Percentiles rank a stretch among this genome's conserved stretches.
These are phyloP conservation scores for Nasonia oneida DNA, from an alignment of 2,888 invertebrate species.

Conservation along the genomic window DNA sequence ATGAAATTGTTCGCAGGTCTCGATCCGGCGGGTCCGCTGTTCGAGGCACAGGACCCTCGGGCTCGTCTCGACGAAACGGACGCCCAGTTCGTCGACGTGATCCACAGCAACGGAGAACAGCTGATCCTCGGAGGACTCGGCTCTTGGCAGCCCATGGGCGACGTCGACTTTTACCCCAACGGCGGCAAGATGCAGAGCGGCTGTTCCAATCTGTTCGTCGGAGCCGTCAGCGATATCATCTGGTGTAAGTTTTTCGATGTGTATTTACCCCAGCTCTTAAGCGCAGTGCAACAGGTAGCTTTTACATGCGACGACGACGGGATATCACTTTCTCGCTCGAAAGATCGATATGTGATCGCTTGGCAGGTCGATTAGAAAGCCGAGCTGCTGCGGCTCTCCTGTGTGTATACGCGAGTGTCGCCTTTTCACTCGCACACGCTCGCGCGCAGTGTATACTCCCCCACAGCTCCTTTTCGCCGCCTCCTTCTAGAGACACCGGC, in stretches of 20 bases:
- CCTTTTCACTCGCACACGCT: constrained; percentile 67
- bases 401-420: constrained; percentile 52
- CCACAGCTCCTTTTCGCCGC: constrained; percentile 38
- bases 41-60: constrained; percentile 93
- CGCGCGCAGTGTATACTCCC: background rate
- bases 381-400: constrained; percentile 2
- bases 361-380: constrained; percentile 73
- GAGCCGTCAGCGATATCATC: constrained; percentile 93
- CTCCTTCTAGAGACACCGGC: constrained; percentile 38
- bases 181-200: constrained; percentile 95
- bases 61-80: constrained; percentile 92
- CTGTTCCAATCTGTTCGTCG: constrained; percentile 94
- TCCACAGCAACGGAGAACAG: constrained; percentile 96
- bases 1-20: constrained; percentile 81
- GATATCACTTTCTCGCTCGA: constrained; percentile 55
- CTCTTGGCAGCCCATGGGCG: constrained; percentile 94
- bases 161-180: constrained; percentile 95
- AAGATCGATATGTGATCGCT: constrained; percentile 56
- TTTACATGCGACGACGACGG: background rate
- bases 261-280: too few species aligned
- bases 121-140: constrained; percentile 93
- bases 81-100: constrained; percentile 94
- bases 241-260: constrained; percentile 84
- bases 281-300: background rate
- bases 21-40: constrained; percentile 95